These are phyloP conservation scores for Penaeus monodon DNA, from an alignment of 2,888 invertebrate species.

Conservation along the genomic window DNA sequence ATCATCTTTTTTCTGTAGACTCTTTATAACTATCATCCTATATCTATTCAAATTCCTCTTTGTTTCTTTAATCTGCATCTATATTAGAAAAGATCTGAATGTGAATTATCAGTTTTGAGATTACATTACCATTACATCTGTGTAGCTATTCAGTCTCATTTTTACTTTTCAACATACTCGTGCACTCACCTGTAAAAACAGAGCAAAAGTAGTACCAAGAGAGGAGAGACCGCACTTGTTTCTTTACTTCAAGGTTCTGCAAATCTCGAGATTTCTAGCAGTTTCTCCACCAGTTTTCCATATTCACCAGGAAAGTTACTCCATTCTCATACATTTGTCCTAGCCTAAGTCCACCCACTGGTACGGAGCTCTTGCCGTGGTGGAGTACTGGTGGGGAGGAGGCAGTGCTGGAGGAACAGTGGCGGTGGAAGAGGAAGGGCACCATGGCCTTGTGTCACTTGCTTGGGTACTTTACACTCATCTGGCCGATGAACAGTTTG, in stretches of 20 bases:
- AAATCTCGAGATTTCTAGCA: conserved; percentile 26
- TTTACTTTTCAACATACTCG: background rate
- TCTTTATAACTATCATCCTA: too few species aligned
- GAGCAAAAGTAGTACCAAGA: conserved; percentile 36
- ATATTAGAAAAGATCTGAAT: too few species aligned
- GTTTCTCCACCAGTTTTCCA: conserved; percentile 23
- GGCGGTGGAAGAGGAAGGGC: too few species aligned
- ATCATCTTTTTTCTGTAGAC: too few species aligned
- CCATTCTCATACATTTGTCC: conserved; percentile 46
- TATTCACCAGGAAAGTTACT: conserved; percentile 39
- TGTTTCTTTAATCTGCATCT: too few species aligned
- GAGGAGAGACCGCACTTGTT: conserved; percentile 22
- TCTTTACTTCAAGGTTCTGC: conserved; percentile 43
- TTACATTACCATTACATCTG: background rate
- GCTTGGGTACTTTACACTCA: background rate
- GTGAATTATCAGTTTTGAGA: too few species aligned
- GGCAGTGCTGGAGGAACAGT: too few species aligned
- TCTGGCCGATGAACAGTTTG: background rate
- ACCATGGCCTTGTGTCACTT: background rate
- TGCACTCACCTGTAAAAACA: conserved; percentile 25
- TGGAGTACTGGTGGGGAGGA: too few species aligned
- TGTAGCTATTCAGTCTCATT: background rate
- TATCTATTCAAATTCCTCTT: too few species aligned
- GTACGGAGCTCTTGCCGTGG: conserved; percentile 1
- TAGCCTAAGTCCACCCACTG: conserved; percentile 45